Evolutionary conservation across 2,888 invertebrate genomes (phyloP).

Genomic region (Buathra laborator): DNA sequence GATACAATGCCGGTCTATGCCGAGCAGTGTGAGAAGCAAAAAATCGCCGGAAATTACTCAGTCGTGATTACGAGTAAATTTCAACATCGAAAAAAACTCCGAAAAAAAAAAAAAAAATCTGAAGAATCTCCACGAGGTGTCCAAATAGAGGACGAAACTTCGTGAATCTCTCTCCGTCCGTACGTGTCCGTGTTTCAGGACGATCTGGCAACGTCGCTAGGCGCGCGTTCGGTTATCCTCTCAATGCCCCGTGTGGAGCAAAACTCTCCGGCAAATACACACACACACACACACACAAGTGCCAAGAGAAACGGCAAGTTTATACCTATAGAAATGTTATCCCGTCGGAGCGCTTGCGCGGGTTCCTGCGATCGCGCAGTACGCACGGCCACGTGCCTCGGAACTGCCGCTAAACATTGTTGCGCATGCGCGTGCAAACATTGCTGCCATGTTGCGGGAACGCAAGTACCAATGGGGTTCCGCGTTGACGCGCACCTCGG

Average conservation of each 20-base stretch:
- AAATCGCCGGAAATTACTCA: not conserved
- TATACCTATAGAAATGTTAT: too few species aligned
- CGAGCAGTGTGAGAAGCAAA: not conserved
- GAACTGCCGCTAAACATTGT: slow-evolving; percentile 69
- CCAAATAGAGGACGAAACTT: slow-evolving; percentile 40
- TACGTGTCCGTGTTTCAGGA: slow-evolving; percentile 53
- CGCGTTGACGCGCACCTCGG: slow-evolving; percentile 54
- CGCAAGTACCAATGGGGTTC: slow-evolving; percentile 66
- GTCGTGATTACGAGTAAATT: not conserved
- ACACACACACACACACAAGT: slow-evolving; percentile 22
- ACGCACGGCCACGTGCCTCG: slow-evolving; percentile 69
- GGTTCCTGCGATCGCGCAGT: slow-evolving; percentile 73
- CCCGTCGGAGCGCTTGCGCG: slow-evolving; percentile 68
- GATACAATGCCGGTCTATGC: not conserved
- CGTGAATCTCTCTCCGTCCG: slow-evolving; percentile 39
- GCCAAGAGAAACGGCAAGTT: not conserved
- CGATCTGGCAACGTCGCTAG: slow-evolving; percentile 68
- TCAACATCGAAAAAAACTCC: slow-evolving; percentile 28
- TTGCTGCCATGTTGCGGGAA: slow-evolving; percentile 70
- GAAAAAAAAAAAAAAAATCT: not conserved
- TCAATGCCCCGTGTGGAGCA: slow-evolving; percentile 38
- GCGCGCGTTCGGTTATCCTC: slow-evolving; percentile 16
- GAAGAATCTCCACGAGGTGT: slow-evolving; percentile 20
- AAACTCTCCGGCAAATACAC: slow-evolving; percentile 3
- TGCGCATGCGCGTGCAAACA: slow-evolving; percentile 73